Evolutionary conservation across 2,113 vertebrate species (phyloP).

Genomic region (Cryptomyrus ogoouensis): DNA sequence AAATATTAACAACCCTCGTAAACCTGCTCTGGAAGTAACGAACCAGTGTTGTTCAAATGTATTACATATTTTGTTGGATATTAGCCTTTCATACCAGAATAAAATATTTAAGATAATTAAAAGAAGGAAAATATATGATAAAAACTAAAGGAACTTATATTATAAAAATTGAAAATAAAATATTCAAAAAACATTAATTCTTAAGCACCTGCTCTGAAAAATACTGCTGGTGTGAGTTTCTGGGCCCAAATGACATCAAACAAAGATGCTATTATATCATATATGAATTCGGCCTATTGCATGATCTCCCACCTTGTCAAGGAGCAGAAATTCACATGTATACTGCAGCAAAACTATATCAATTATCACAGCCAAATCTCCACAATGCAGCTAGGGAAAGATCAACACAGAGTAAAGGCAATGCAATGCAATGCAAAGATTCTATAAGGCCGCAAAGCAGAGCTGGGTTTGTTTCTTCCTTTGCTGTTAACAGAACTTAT

Average conservation of each 20-base stretch:
- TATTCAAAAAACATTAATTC: not conserved
- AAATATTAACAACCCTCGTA: not conserved
- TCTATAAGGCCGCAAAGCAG: not conserved
- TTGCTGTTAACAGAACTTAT: not conserved
- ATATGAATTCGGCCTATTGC: not conserved
- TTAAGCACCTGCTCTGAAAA: not conserved
- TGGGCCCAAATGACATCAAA: not conserved
- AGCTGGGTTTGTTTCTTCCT: not conserved
- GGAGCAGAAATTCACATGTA: not conserved
- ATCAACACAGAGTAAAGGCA: not conserved
- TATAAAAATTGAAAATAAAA: not conserved
- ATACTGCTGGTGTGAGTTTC: not conserved
- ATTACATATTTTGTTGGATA: not conserved
- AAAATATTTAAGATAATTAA: not conserved
- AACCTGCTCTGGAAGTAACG: not conserved
- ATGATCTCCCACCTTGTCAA: not conserved
- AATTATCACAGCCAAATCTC: not conserved
- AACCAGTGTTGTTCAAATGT: not conserved
- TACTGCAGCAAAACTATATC: not conserved
- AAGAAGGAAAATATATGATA: not conserved
- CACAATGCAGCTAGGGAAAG: not conserved
- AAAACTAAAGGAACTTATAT: conserved; percentile 1
- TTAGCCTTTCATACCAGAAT: not conserved
- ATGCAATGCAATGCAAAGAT: not conserved
- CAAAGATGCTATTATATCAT: not conserved